Conservation (phyloP, 2,113 vertebrate species). For the Planiliza haematocheilus region DNA sequence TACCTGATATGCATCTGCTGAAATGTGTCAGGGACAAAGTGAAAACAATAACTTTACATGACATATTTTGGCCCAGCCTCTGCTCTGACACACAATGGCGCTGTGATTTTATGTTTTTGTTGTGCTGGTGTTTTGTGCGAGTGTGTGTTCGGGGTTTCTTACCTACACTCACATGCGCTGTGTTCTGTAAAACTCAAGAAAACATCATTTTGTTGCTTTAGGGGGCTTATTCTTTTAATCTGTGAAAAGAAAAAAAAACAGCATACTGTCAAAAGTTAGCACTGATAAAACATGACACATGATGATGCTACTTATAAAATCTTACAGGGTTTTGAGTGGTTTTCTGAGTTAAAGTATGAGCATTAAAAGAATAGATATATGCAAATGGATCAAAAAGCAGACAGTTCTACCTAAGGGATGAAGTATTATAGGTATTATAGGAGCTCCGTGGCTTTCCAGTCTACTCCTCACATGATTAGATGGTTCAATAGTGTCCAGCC, state of each 20-base stretch:
- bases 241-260: slow-evolving; percentile 77
- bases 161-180: slow-evolving; percentile 98
- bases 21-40: slow-evolving; percentile 50
- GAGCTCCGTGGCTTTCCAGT: neutral
- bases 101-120: slow-evolving; percentile 12
- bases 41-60: slow-evolving; percentile 33
- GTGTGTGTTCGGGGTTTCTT: slow-evolving; percentile 77
- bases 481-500: neutral
- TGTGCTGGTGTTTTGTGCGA: slow-evolving; percentile 26
- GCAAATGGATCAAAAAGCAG: no score
- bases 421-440: neutral
- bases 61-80: slow-evolving; percentile 9
- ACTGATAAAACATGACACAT: neutral
- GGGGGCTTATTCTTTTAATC: slow-evolving; percentile 95
- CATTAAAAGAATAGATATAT: no score
- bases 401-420: no score
- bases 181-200: slow-evolving; percentile 98
- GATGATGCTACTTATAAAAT: no score
- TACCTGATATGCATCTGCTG: slow-evolving; percentile 27
- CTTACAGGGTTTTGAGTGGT: no score
- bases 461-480: neutral
- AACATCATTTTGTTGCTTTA: slow-evolving; percentile 88
- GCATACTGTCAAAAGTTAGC: neutral
- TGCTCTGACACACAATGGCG: slow-evolving; percentile 10
- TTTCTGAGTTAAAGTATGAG: no score